Base-by-base conservation (phyloP, 1,140 invertebrate species). In the Caenorhabditis brenneri region DNA sequence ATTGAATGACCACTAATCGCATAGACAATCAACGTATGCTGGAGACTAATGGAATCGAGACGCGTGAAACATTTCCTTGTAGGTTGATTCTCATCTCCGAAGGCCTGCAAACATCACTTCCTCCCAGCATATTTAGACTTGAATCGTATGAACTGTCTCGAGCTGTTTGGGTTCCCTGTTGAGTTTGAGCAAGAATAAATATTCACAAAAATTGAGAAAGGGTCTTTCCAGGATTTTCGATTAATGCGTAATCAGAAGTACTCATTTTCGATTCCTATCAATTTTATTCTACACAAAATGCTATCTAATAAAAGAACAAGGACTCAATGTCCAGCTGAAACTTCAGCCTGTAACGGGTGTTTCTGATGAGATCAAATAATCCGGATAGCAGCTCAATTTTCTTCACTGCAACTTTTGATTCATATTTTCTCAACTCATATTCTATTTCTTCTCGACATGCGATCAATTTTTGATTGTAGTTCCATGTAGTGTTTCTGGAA, bases 401-500 rank as follows among this genome's bases (percentile, higher is more conserved):
- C 16, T 42, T 1, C 10, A 78, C 42, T 15, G 22, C 2, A 36
- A 1, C 22, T 22, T 4, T 10, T 15, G 19, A 3, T 24, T 78
- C 36, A 12, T 15, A 42, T 46, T 78, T 36, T 16, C 36, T 3
- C 33, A 78, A 12, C 39, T 10, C 16, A 7, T 78, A 24, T 31
- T 78, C 36, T 4, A 78, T 16, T 15, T 24, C 15, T 22, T 6
- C 69, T 39, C 22, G 31, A 12, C 16, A 10, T 31, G 0, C 78
- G 15, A 79, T 49, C 19, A 79, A 51, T 6, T 27, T 79, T 31
- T 4, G 27, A 49, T 79, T 46, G 27, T 27, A 0, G 22, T 79
- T 49, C 78, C 78, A 79, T 19, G 78, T 48, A 5, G 27, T 29
- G 24, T 79, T 79, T 79, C 78, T 79, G 46, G 22, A 79, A 48